phyloP scores from a whole-genome alignment of 37 sponge, comb jelly and placozoan species.

The Tethya wilhelma region DNA sequence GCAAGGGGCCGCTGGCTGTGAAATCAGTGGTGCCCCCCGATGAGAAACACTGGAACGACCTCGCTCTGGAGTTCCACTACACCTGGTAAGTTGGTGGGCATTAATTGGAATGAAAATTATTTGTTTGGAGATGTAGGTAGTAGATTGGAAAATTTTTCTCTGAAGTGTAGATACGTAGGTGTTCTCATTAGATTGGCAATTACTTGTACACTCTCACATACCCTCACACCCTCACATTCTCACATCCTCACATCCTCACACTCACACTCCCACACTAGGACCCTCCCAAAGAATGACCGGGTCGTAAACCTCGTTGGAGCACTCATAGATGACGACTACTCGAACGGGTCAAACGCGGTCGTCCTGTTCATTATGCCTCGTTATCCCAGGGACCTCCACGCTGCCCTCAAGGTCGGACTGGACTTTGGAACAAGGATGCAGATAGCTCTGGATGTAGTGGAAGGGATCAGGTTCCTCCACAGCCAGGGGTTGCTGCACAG shows the following conservation, averaged over 20 bases:
- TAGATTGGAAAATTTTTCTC: background rate
- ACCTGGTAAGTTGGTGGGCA: conserved; percentile 71
- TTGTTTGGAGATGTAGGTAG: too few species aligned
- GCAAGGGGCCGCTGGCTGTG: conserved; percentile 84
- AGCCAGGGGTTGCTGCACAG: conserved; percentile 95
- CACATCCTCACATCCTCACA: background rate
- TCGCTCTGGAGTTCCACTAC: conserved; percentile 99
- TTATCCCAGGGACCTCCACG: conserved; percentile 89
- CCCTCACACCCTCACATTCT: background rate
- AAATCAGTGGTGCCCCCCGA: conserved; percentile 97
- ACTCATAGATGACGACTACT: conserved; percentile 85
- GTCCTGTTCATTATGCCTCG: conserved; percentile 96
- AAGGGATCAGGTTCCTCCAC: conserved; percentile 97
- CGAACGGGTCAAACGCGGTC: conserved; percentile 71
- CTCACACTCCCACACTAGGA: conserved; percentile 47
- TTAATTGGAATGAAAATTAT: background rate
- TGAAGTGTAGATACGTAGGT: background rate
- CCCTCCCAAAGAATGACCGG: conserved; percentile 86
- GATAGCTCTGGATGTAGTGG: conserved; percentile 92
- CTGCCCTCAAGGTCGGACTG: conserved; percentile 89
- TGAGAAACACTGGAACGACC: conserved; percentile 99
- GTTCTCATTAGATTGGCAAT: background rate
- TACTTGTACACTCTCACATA: background rate
- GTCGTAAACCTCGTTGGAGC: conserved; percentile 91
- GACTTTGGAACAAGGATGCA: conserved; percentile 80